Evolutionary conservation across 2,888 invertebrate genomes (phyloP), one percentile per base, ranked within the genome.

Genomic region (Theretra japonica): DNA sequence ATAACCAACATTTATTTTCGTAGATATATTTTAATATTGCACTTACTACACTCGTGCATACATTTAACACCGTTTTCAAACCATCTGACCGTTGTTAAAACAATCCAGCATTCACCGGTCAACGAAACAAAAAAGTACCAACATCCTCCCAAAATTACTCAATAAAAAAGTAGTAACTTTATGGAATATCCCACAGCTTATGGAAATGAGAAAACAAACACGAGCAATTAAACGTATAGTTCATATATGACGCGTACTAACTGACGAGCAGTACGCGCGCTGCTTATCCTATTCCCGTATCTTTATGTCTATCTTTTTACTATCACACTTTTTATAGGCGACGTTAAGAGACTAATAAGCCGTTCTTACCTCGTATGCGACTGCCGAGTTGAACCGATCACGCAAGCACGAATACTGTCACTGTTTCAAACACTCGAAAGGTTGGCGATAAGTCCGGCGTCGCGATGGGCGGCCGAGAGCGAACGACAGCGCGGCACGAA

Each of bases 261-360:
- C 73, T 50, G 21, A 33, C 53, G n/a, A 56, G 11, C 30, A 56
- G 25, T 50, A 28, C 28, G 6, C 53, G 53, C 48, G 4, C 53
- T 69, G 75, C 77, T 80, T 82, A 80, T 80, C 81, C 76, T 76
- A 73, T 75, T 75, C 72, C 72, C 75, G 81, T 83, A 85, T 85
- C 82, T 88, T 88, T 87, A 88, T 84, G 81, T 77, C 82, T 75
- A 77, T 82, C 80, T 76, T 85, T 65, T 84, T 82, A 86, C 73
- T 84, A 81, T 83, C 83, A 75, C 75, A 73, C 77, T 82, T 85
- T n/a, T 83, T 84, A 87, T 85, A 83, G 79, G 77, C 82, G 75
- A 80, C 81, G 79, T 80, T 71, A 72, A 74, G 73, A 78, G 74
- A 69, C 23, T 53, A 65, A 65, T 65, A 33, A 30, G 53, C 21